These are phyloP conservation scores for Philhelius pedissequus DNA, from an alignment of 2,888 invertebrate species.

Conservation along the genomic window DNA sequence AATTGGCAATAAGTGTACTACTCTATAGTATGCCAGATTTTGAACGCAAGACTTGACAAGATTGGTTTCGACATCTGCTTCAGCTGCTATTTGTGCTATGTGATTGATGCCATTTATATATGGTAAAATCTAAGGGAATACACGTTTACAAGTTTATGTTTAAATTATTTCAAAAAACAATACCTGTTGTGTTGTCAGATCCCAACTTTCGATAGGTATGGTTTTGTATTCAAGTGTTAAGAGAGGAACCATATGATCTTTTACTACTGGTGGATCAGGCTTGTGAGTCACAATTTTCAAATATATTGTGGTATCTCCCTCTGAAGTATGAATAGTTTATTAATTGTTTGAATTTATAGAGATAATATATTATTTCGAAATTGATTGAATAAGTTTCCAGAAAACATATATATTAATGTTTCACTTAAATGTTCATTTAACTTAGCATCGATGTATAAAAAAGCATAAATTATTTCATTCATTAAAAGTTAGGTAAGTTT, in stretches of 20 bases:
- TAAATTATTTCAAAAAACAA: not conserved
- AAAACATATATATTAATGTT: too few relatives aligned
- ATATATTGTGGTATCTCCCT: slow-evolving; percentile 93
- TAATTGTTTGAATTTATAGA: not conserved
- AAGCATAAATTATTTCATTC: too few relatives aligned
- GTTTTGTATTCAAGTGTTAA: slow-evolving; percentile 84
- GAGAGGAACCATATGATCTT: slow-evolving; percentile 95
- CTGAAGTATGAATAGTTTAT: slow-evolving; percentile 77
- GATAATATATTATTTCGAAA: too few relatives aligned
- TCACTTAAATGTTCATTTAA: too few relatives aligned
- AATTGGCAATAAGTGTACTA: slow-evolving; percentile 87
- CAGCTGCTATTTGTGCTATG: slow-evolving; percentile 91
- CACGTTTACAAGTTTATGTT: not conserved
- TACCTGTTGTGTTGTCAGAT: slow-evolving; percentile 94
- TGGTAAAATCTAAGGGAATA: slow-evolving; percentile 80
- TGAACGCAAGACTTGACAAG: slow-evolving; percentile 96
- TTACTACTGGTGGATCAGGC: slow-evolving; percentile 88
- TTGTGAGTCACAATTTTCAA: slow-evolving; percentile 91
- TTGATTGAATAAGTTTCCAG: too few relatives aligned
- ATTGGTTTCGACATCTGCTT: slow-evolving; percentile 95
- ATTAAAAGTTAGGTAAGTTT: too few relatives aligned
- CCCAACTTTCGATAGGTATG: slow-evolving; percentile 89
- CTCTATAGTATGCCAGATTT: slow-evolving; percentile 90
- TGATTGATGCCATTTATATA: slow-evolving; percentile 96
- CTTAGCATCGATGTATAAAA: too few relatives aligned